These are phyloP conservation scores for Clarias laeviceps DNA, from an alignment of 2,797 vertebrate genomes.

Conservation along the genomic window DNA sequence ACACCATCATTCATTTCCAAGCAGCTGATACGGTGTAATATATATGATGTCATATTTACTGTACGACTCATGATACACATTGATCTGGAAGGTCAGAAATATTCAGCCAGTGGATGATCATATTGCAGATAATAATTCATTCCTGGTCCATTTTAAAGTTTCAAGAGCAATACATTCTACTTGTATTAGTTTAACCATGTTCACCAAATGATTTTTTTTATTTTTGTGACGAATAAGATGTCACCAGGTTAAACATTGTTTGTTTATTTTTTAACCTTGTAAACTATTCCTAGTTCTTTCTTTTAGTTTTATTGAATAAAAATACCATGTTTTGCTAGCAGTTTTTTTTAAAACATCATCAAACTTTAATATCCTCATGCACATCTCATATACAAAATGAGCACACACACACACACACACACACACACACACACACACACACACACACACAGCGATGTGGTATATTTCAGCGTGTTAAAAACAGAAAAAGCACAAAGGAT, in stretches of 20 bases:
- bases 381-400: background rate
- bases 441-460: background rate
- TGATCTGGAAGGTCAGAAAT: background rate
- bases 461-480: background rate
- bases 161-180: background rate
- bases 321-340: background rate
- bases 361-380: background rate
- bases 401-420: too few relatives aligned
- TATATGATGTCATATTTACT: background rate
- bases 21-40: background rate
- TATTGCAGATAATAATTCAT: background rate
- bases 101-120: background rate
- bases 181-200: background rate
- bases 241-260: background rate
- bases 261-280: background rate
- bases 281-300: background rate
- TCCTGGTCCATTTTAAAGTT: background rate
- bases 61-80: background rate
- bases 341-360: background rate
- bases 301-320: background rate
- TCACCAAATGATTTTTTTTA: too few relatives aligned
- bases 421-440: too few relatives aligned
- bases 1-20: background rate
- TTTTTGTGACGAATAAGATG: background rate
- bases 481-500: constrained; percentile 3